Evolutionary conservation across 2,113 vertebrate species (phyloP).

Genomic region (Jacana jacana): DNA sequence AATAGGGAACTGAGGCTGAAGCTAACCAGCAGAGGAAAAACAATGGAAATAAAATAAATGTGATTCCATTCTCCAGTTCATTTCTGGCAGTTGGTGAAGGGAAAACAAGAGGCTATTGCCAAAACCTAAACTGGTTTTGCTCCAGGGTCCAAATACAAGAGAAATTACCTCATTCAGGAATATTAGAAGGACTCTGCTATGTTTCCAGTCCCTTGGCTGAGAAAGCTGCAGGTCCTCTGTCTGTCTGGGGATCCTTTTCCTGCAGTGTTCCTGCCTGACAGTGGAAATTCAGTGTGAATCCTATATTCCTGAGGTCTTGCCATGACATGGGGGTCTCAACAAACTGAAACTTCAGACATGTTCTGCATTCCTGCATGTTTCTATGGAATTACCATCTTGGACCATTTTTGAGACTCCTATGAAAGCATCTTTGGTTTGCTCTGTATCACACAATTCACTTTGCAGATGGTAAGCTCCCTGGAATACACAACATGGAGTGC

Average conservation of each 20-base stretch:
- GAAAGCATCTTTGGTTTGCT: background rate
- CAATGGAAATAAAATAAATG: background rate
- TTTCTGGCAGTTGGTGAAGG: constrained; percentile 3
- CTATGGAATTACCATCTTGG: background rate
- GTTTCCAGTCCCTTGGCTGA: background rate
- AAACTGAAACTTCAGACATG: background rate
- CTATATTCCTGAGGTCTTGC: background rate
- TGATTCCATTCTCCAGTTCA: constrained; percentile 1
- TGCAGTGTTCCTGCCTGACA: background rate
- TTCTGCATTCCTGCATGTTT: background rate
- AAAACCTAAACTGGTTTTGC: constrained; percentile 29
- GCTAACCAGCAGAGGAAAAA: background rate
- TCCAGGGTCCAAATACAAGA: background rate
- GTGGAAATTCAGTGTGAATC: background rate
- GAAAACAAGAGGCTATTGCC: constrained; percentile 22
- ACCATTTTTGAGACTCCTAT: background rate
- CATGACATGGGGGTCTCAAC: background rate
- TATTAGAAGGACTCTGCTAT: background rate
- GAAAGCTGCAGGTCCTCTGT: background rate
- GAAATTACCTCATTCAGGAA: background rate
- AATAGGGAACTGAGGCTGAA: background rate
- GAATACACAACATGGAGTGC: background rate
- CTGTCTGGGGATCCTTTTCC: background rate
- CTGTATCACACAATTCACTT: background rate
- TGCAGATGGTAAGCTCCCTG: background rate